phyloP scores from a whole-genome alignment of 1,140 invertebrate genomes.

The Drosophila malerkotliana region DNA sequence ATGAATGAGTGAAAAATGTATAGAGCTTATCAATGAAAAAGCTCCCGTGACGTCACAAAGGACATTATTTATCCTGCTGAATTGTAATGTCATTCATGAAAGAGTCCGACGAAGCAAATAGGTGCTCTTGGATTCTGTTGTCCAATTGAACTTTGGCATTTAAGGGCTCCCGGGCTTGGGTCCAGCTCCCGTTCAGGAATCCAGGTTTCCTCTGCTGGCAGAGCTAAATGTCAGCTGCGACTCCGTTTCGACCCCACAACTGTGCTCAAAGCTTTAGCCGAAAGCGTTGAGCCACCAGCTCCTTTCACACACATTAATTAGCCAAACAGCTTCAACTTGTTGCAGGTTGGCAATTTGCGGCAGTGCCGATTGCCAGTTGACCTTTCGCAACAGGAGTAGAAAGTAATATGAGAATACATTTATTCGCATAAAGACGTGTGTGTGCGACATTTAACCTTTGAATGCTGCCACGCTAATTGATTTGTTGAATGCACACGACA shows the following conservation, averaged over 20 bases:
- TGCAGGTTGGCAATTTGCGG: slow-evolving; percentile 31
- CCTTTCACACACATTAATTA: slow-evolving; percentile 32
- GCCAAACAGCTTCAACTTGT: slow-evolving; percentile 29
- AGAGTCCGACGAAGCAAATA: background rate
- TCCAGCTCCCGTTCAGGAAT: background rate
- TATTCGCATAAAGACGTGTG: slow-evolving; percentile 5
- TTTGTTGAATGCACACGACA: slow-evolving; percentile 44
- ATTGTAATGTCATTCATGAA: slow-evolving; percentile 46
- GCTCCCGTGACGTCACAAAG: slow-evolving; percentile 49
- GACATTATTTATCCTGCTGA: background rate
- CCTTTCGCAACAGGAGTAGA: slow-evolving; percentile 18
- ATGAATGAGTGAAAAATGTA: slow-evolving; percentile 56
- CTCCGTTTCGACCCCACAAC: slow-evolving; percentile 13
- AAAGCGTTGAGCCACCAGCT: slow-evolving; percentile 9
- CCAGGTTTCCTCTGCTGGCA: background rate
- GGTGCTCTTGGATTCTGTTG: background rate
- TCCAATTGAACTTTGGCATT: slow-evolving; percentile 63
- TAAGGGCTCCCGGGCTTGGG: background rate
- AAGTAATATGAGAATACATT: background rate
- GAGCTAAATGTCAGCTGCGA: slow-evolving; percentile 40
- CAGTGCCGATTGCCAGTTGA: slow-evolving; percentile 29
- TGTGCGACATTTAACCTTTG: slow-evolving; percentile 25
- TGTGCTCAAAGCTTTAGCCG: slow-evolving; percentile 20
- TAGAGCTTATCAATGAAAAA: slow-evolving; percentile 66
- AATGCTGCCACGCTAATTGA: slow-evolving; percentile 52